Conservation (phyloP, 2,113 vertebrate genomes). For the Chunga burmeisteri region DNA sequence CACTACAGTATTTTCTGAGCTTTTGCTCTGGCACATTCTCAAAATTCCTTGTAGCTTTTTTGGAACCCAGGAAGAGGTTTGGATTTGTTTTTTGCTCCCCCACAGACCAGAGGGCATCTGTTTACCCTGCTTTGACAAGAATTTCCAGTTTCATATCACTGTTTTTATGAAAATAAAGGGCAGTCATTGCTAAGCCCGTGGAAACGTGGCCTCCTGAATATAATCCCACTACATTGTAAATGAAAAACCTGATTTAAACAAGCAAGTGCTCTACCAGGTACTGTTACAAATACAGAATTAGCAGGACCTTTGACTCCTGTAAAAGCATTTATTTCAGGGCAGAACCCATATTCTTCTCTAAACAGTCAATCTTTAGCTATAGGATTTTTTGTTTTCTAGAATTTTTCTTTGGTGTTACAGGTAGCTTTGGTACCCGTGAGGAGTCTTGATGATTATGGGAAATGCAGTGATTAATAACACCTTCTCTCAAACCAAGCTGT, state of each 20-base stretch:
- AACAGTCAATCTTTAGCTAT: background rate
- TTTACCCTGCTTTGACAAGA: background rate
- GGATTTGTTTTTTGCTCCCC: too few relatives aligned
- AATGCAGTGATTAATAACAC: background rate
- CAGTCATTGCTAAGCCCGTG: background rate
- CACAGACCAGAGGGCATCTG: background rate
- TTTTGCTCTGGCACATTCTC: background rate
- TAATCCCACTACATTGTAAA: background rate
- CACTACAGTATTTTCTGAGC: background rate
- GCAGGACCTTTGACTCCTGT: background rate
- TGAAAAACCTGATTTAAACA: background rate
- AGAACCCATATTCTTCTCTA: background rate
- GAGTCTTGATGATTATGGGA: background rate
- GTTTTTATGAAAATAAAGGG: background rate
- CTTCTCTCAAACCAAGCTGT: background rate
- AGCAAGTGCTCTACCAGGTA: background rate
- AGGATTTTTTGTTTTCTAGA: background rate
- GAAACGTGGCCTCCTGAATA: background rate
- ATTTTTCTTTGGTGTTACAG: background rate
- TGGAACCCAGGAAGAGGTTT: background rate
- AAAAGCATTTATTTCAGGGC: background rate
- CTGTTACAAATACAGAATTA: background rate
- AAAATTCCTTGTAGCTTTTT: background rate
- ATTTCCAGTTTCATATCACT: background rate
- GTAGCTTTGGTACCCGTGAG: background rate